A percentile compares a stretch with the other conserved stretches of the same genome.
These are phyloP conservation scores for Sialis fuliginosa DNA, from an alignment of 2,888 invertebrate species.

Conservation along the genomic window DNA sequence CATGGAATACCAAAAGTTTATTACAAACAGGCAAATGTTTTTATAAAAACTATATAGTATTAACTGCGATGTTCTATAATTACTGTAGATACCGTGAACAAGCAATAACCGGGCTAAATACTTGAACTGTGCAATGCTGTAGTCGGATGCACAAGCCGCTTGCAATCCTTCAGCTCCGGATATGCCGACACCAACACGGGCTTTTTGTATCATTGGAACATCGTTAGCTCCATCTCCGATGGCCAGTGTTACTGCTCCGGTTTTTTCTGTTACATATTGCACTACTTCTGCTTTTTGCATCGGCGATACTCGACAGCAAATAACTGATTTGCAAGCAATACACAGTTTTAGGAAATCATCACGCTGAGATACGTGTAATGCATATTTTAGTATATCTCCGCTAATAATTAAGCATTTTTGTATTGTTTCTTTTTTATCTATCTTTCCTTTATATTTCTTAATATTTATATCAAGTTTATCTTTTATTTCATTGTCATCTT, in stretches of 20 bases:
- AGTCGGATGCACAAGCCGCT: conserved; percentile 97
- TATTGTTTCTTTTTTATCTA: too few species aligned
- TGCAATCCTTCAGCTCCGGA: conserved; percentile 98
- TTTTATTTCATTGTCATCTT: too few species aligned
- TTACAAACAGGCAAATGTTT: conserved; percentile 97
- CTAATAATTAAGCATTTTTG: conserved; percentile 57
- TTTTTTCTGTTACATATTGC: conserved; percentile 62
- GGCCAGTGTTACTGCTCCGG: conserved; percentile 74
- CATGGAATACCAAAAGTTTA: conserved; percentile 97
- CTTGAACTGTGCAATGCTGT: conserved; percentile 95
- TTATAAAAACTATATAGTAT: conserved; percentile 99
- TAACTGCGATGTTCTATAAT: conserved; percentile 90
- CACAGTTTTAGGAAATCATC: conserved; percentile 89
- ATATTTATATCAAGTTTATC: too few species aligned
- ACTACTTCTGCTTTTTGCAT: conserved; percentile 94
- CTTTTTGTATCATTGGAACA: conserved; percentile 96
- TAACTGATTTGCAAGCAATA: conserved; percentile 82
- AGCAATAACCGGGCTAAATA: conserved; percentile 78
- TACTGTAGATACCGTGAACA: conserved; percentile 99
- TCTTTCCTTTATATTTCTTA: too few species aligned
- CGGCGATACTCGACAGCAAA: conserved; percentile 97
- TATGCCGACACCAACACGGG: conserved; percentile 94
- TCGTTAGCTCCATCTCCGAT: conserved; percentile 97
- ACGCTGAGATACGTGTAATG: conserved; percentile 77
- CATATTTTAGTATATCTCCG: conserved; percentile 87